These are phyloP conservation scores for Artibeus jamaicensis DNA, from an alignment of 2,797 vertebrate genomes.

Conservation along the genomic window DNA sequence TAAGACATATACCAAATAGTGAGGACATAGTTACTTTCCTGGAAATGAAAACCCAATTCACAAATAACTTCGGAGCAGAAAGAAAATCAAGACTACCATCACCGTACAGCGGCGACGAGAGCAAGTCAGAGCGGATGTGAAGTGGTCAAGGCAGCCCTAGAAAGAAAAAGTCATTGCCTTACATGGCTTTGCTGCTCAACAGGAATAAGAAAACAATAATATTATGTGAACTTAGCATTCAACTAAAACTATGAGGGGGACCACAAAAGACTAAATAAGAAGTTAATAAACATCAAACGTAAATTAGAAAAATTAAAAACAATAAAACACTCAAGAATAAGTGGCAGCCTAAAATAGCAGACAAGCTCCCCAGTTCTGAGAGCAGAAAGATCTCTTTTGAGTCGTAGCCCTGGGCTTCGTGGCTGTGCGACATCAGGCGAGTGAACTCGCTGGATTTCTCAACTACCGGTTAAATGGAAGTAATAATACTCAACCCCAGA, in stretches of 20 bases:
- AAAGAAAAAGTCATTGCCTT: background rate
- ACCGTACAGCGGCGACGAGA: background rate
- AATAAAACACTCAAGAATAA: background rate
- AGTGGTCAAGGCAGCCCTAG: background rate
- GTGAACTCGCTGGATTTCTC: background rate
- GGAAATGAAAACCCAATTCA: conserved; percentile 6
- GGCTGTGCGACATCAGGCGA: background rate
- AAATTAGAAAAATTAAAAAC: background rate
- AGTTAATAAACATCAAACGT: background rate
- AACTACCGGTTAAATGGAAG: background rate
- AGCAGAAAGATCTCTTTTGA: background rate
- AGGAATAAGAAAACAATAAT: background rate
- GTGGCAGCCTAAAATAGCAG: background rate
- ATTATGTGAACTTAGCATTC: background rate
- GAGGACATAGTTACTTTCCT: background rate
- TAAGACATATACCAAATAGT: background rate
- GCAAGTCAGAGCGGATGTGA: background rate
- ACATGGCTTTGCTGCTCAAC: background rate
- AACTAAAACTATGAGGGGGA: background rate
- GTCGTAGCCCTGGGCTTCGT: background rate
- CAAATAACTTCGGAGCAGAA: background rate
- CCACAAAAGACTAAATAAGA: background rate
- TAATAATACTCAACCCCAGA: background rate
- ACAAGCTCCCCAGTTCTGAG: background rate
- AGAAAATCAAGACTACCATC: background rate